Evolutionary conservation across 2,113 vertebrate genomes (phyloP), one percentile per base, ranked within the genome.

Genomic region (Bubo scandiacus): DNA sequence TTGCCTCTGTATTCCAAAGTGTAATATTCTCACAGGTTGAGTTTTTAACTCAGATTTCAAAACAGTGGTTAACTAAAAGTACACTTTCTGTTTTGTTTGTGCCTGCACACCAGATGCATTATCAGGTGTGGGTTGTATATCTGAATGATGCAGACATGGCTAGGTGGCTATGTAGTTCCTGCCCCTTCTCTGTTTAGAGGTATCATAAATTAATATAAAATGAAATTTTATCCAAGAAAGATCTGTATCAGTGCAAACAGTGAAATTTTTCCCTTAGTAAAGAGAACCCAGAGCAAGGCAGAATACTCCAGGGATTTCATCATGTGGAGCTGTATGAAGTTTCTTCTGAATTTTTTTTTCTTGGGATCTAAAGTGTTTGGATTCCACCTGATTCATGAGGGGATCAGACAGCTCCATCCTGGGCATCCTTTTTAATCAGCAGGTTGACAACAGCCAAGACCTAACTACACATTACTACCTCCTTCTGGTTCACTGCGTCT

Each of bases 401-500:
- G 11, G 4, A 83, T 40, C 10, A 72, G 23, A 29, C 3, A 66
- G 6, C 10, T 32, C 22, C 15, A 12, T 30, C 19, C 11, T 22
- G 74, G 25, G 10, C 9, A 63, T 29, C 5, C 4, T 8, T 42
- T 78, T 16, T 57, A 54, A 54, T 42, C 17, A 59, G 5, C 25
- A 32, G 21, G 9, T 6, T 74, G 42, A 32, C 14, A 80, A 58
- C 34, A 81, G 1, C 4, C 42, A 84, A 55, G 30, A 78, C 12
- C 2, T 61, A 34, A n/a, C 20, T 73, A 29, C 2, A 30, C 1
- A 4, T 47, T 47, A 25, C 6, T 43, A 6, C 9, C 4, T 2
- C 5, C 10, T 77, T 67, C 22, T 3, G 1, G 22, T 51, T 66
- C 61, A 49, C 23, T 19, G 5, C 1, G 0, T 5, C 11, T 81